Evolutionary conservation across 2,888 invertebrate genomes (phyloP).

Genomic region (Lasius fuliginosus): DNA sequence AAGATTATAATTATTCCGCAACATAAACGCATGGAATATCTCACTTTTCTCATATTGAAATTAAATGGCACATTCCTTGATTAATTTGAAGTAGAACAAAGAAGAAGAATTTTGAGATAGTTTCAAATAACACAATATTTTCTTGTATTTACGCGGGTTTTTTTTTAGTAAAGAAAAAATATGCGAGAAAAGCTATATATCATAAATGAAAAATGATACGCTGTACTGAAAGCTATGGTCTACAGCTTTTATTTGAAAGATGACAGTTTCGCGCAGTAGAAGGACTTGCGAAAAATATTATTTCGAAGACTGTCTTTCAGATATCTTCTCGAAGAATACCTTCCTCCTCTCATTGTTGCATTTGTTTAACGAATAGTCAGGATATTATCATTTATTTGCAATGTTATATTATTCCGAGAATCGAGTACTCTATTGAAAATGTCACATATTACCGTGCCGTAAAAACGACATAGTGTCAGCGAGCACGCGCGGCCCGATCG

Average conservation of each 20-base stretch:
- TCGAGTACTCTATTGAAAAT: neutral
- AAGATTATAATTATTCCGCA: neutral
- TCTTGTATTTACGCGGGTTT: neutral
- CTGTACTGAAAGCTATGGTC: neutral
- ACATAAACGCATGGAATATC: neutral
- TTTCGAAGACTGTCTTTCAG: neutral
- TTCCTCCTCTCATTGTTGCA: neutral
- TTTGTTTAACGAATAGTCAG: neutral
- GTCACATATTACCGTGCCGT: neutral
- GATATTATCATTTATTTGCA: neutral
- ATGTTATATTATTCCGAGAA: neutral
- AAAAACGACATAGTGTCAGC: constrained; percentile 59
- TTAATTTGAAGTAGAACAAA: neutral
- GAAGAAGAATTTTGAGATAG: neutral
- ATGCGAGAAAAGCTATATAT: neutral
- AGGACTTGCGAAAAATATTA: neutral
- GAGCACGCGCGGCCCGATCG: constrained; percentile 17
- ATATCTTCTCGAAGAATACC: no score
- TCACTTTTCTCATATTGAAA: neutral
- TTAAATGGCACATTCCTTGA: neutral
- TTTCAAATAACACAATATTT: constrained; percentile 29
- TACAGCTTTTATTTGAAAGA: neutral
- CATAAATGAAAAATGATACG: neutral
- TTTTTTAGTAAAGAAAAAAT: neutral
- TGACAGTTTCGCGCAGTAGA: neutral